phyloP scores from a whole-genome alignment of 2,888 invertebrate species.

The Cryptops parisi region DNA sequence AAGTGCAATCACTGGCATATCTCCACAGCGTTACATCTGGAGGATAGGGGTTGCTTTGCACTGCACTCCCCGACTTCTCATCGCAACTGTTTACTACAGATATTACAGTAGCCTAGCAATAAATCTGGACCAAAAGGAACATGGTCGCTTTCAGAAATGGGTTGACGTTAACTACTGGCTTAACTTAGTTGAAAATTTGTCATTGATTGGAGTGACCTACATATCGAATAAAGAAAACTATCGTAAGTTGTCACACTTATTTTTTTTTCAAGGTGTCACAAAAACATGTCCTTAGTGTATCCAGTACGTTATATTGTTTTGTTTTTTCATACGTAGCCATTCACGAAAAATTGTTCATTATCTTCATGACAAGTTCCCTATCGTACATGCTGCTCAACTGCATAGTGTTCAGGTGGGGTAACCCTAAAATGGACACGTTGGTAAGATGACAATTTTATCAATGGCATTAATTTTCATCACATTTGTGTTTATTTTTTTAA shows the following conservation, averaged over 20 bases:
- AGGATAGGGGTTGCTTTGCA: constrained; percentile 81
- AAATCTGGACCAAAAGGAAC: constrained; percentile 24
- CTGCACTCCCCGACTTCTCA: constrained; percentile 75
- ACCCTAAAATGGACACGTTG: constrained; percentile 12
- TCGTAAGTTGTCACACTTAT: constrained; percentile 52
- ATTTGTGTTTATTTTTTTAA: constrained; percentile 14
- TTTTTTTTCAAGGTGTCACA: not conserved
- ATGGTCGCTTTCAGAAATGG: constrained; percentile 33
- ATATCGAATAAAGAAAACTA: constrained; percentile 90
- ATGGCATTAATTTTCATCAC: constrained; percentile 5
- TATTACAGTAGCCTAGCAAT: constrained; percentile 51
- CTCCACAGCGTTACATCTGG: constrained; percentile 86
- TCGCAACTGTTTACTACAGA: constrained; percentile 71
- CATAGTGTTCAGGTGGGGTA: constrained; percentile 16
- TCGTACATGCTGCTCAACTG: constrained; percentile 52
- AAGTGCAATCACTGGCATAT: constrained; percentile 87
- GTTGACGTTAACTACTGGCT: constrained; percentile 49
- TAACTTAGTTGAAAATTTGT: constrained; percentile 66
- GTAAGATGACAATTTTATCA: not conserved
- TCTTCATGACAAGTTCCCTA: constrained; percentile 72
- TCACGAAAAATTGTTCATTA: constrained; percentile 80
- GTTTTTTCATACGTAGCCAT: constrained; percentile 44
- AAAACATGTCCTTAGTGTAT: not conserved
- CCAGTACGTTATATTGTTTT: not conserved
- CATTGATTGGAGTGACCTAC: constrained; percentile 81